Evolutionary conservation across 2,888 invertebrate species (phyloP).

Genomic region (Linnaemya tessellans): DNA sequence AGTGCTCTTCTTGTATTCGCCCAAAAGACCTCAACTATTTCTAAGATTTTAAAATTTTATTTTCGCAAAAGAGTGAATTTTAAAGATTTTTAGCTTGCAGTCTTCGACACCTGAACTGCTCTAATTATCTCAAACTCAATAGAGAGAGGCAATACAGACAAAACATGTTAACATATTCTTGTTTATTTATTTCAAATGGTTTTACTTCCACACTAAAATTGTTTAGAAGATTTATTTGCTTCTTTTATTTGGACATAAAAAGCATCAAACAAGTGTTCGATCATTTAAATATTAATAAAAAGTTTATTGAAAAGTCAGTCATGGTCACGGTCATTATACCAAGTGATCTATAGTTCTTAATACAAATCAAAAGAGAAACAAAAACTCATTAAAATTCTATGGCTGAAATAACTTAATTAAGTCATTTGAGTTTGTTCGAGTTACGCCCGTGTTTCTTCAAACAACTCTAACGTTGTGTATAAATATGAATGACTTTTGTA

Average conservation of each 20-base stretch:
- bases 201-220: background rate
- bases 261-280: slow-evolving; percentile 13
- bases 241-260: slow-evolving; percentile 14
- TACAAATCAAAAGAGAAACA: slow-evolving; percentile 37
- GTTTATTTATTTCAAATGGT: no score
- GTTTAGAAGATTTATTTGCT: background rate
- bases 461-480: background rate
- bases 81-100: no score
- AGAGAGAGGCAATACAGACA: no score
- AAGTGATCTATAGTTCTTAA: background rate
- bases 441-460: background rate
- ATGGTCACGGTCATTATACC: background rate
- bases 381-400: slow-evolving; percentile 52
- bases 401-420: slow-evolving; percentile 59
- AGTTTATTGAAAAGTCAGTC: slow-evolving; percentile 9
- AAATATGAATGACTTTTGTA: no score
- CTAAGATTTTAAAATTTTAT: no score
- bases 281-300: slow-evolving; percentile 1
- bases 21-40: no score
- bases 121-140: no score
- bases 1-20: no score
- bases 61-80: no score
- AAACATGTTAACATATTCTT: no score
- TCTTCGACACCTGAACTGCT: no score
- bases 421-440: slow-evolving; percentile 57